Evolutionary conservation across 2,888 invertebrate species (phyloP).

Genomic region (Drosophila planitibia): DNA sequence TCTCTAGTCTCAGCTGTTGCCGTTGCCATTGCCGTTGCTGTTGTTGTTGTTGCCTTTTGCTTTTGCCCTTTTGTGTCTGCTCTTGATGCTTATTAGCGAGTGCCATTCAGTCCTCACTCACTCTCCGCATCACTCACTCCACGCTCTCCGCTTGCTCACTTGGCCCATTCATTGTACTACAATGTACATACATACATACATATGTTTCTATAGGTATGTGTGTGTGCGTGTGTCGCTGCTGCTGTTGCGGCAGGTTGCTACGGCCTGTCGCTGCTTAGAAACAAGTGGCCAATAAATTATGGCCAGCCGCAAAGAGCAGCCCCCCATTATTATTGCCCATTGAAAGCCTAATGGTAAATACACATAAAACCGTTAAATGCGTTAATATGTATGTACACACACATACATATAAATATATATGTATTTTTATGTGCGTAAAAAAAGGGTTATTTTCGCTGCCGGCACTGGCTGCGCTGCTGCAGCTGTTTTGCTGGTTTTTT

Average conservation of each 20-base stretch:
- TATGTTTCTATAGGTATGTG: conserved; percentile 4
- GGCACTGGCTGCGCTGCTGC: conserved; percentile 26
- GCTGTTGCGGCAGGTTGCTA: conserved; percentile 58
- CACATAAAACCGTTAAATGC: conserved; percentile 74
- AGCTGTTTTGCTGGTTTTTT: conserved; percentile 49
- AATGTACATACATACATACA: conserved; percentile 3
- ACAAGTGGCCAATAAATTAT: conserved; percentile 81
- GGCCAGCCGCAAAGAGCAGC: conserved; percentile 65
- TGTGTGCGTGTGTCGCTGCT: conserved; percentile 1
- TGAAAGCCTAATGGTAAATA: conserved; percentile 77
- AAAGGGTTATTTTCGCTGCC: conserved; percentile 46
- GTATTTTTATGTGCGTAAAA: conserved; percentile 31
- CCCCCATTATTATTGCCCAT: conserved; percentile 77
- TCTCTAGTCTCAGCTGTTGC: conserved; percentile 59
- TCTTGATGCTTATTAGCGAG: conserved; percentile 80
- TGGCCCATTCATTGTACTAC: conserved; percentile 48
- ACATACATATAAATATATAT: conserved; percentile 7
- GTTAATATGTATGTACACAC: conserved; percentile 12
- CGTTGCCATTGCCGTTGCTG: conserved; percentile 23
- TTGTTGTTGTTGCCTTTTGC: conserved; percentile 47
- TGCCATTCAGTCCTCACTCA: conserved; percentile 65
- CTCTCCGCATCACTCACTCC: conserved; percentile 29
- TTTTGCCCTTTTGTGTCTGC: conserved; percentile 78
- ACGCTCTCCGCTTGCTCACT: conserved; percentile 15
- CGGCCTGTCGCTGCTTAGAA: conserved; percentile 66